Base-by-base conservation (phyloP, 2,113 vertebrate species). In the Cryptotis parvus region DNA sequence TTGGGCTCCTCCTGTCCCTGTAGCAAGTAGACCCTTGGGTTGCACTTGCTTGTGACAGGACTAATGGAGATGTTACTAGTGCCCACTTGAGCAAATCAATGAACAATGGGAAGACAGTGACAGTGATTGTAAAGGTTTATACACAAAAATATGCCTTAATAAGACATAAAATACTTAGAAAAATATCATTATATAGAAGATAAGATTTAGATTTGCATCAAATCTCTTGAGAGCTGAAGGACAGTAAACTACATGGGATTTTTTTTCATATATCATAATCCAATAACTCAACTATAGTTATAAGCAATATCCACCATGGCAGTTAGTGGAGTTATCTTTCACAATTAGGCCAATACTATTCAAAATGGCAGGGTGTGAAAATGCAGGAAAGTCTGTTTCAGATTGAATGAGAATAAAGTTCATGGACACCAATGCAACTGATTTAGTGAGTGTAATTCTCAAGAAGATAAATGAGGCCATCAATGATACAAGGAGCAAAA, bases 391-490 rank as follows among this genome's bases (percentile, higher is more conserved):
- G 4, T 5, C 5, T 31, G 0, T 43, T 12, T 61, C 4, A 11
- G n/a, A 0, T 24, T 24, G 26, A 11, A 84, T 26, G 63, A 29
- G 18, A n/a, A 10, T 26, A 4, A 80, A 9, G 1, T n/a, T 45
- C 0, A 9, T 6, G 29, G 26, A 11, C 2, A 14, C 16, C n/a
- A 4, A 5, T 1, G 9, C 12, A 29, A 0, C 2, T 3, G 26
- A 1, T 3, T 4, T 1, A 1, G 9, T 14, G 22, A 0, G n/a
- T 27, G 31, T 6, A 1, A 2, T 55, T 2, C n/a, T 18, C 3
- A n/a, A 41, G 6, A 4, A 76, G 37, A 4, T n/a, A 1, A 18
- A 29, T 33, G 43, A 12, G 7, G 26, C 2, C 10, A 37, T 1
- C 31, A 37, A n/a, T 22, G 24, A 29, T 55, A 31, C n/a, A 74